phyloP scores from a whole-genome alignment of 1,140 invertebrate species.

The Armadillidium nasatum region DNA sequence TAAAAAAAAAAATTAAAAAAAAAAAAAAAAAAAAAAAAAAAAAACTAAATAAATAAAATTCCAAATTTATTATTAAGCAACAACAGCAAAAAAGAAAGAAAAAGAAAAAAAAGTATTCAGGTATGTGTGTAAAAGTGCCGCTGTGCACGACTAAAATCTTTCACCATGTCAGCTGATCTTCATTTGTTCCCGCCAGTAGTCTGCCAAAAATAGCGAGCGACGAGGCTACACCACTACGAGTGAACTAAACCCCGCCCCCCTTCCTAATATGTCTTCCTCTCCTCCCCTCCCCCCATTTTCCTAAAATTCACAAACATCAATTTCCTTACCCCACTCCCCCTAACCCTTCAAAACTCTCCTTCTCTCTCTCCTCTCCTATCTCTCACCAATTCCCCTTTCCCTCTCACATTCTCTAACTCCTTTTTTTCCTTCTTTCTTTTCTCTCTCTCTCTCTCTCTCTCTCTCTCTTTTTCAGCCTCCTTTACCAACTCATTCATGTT shows the following conservation, averaged over 20 bases:
- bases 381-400: background rate
- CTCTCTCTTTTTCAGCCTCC: background rate
- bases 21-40: too few relatives aligned
- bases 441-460: background rate
- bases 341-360: background rate
- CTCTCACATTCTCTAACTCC: background rate
- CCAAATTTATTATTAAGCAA: too few relatives aligned
- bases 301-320: too few relatives aligned
- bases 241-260: background rate
- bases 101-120: too few relatives aligned
- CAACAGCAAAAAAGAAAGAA: too few relatives aligned
- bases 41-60: too few relatives aligned
- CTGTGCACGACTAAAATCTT: background rate
- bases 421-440: background rate
- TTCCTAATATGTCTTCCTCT: background rate
- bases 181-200: background rate
- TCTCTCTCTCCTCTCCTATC: background rate
- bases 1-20: too few relatives aligned
- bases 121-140: constrained; percentile 1
- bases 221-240: background rate
- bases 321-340: too few relatives aligned
- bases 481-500: background rate
- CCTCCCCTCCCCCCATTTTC: too few relatives aligned
- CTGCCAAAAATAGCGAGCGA: background rate
- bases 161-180: constrained; percentile 12